A percentile compares a stretch with the other conserved stretches of the same genome.
Conservation (phyloP, 2,888 invertebrate species). For the Seira sanloemensis region DNA sequence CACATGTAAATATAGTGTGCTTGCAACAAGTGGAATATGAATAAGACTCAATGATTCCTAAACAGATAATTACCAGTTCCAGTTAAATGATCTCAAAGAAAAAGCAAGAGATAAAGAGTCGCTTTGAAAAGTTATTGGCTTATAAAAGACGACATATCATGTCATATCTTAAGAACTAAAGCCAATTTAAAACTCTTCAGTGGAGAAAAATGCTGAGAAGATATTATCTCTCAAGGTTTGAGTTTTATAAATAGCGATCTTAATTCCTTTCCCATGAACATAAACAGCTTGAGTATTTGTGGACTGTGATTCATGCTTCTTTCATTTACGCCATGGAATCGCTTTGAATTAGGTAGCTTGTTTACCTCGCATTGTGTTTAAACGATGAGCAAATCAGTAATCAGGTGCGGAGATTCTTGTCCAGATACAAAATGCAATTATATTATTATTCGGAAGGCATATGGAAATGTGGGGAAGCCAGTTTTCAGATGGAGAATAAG, state of each 20-base stretch:
- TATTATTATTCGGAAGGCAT: not conserved
- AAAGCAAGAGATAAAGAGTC: not conserved
- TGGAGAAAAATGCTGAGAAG: too few species aligned
- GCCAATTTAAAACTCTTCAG: not conserved
- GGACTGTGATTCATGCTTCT: not conserved
- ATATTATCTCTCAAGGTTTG: too few species aligned
- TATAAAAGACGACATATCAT: not conserved
- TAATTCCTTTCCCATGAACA: not conserved
- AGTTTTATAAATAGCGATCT: not conserved
- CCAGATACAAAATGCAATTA: conserved; percentile 24
- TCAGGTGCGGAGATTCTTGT: conserved; percentile 48
- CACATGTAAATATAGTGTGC: too few species aligned
- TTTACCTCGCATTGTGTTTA: not conserved
- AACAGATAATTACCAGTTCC: not conserved
- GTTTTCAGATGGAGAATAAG: not conserved
- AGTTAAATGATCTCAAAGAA: not conserved
- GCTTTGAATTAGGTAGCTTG: not conserved
- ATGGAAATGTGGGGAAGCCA: not conserved
- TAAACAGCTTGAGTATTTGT: not conserved
- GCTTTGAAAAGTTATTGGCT: not conserved
- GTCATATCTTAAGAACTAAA: not conserved
- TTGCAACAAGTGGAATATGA: too few species aligned
- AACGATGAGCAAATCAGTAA: conserved; percentile 46
- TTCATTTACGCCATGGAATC: not conserved
- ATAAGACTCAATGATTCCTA: not conserved